These are phyloP conservation scores for Falco novaeseelandiae DNA, from an alignment of 2,797 vertebrate species.

Conservation along the genomic window DNA sequence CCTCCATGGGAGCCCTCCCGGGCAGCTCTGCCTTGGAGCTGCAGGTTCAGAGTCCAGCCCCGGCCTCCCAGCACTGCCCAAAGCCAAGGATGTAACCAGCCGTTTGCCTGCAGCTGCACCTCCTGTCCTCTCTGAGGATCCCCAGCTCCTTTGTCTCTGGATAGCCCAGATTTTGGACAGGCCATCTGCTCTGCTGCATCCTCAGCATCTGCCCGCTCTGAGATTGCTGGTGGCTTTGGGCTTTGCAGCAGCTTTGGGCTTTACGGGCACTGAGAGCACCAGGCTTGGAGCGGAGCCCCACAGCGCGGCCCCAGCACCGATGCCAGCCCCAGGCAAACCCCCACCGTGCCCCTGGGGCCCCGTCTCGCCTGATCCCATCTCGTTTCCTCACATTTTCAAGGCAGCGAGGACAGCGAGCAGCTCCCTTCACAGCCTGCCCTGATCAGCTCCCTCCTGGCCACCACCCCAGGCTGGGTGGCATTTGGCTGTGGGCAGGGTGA, in stretches of 20 bases:
- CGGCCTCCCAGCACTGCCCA: background rate
- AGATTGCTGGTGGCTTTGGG: background rate
- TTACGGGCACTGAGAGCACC: background rate
- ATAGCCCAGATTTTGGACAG: background rate
- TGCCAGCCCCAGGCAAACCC: background rate
- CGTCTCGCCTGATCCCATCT: fast-evolving
- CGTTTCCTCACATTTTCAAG: background rate
- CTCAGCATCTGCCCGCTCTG: background rate
- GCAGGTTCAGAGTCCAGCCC: fast-evolving
- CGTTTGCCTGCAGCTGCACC: background rate
- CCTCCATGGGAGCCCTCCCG: fast-evolving
- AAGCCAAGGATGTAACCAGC: background rate
- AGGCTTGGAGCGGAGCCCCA: background rate
- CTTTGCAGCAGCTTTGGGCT: background rate
- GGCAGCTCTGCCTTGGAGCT: background rate
- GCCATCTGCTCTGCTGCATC: background rate
- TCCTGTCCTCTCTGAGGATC: background rate
- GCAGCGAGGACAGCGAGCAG: fast-evolving
- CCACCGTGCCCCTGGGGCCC: background rate
- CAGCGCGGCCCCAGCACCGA: background rate
- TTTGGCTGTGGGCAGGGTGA: background rate
- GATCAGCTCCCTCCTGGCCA: background rate
- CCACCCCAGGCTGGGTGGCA: background rate
- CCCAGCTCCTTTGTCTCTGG: background rate
- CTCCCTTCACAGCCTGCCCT: background rate